phyloP scores from a whole-genome alignment of 1,140 invertebrate species.

The Drusus annulatus region DNA sequence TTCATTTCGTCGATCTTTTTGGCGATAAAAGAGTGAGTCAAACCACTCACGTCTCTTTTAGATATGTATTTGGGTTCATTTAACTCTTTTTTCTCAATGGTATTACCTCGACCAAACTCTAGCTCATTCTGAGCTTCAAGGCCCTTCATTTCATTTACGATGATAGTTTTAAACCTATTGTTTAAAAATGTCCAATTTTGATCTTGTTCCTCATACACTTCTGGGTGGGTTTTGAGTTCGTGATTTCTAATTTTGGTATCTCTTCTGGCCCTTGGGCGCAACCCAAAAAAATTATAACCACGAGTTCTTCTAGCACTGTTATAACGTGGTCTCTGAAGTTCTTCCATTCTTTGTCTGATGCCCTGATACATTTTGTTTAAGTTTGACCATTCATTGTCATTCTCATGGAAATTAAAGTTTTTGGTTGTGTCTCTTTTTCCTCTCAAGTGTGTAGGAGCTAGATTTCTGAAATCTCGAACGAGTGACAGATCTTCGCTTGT shows the following conservation, averaged over 20 bases:
- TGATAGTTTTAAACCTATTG: background rate
- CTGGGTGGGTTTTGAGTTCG: background rate
- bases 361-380: slow-evolving; percentile 9
- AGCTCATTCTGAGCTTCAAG: background rate
- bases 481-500: slow-evolving; percentile 2
- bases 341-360: slow-evolving; percentile 23
- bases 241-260: slow-evolving; percentile 42
- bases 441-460: background rate
- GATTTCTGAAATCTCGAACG: background rate
- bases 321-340: slow-evolving; percentile 8
- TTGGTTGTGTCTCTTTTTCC: slow-evolving; percentile 6
- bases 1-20: slow-evolving; percentile 43
- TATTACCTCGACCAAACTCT: too few relatives aligned
- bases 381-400: background rate
- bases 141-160: background rate
- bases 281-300: slow-evolving; percentile 49
- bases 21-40: slow-evolving; percentile 32
- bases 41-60: slow-evolving; percentile 25
- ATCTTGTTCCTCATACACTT: background rate
- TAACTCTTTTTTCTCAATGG: background rate
- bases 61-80: background rate
- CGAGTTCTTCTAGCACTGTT: slow-evolving; percentile 26
- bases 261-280: slow-evolving; percentile 44
- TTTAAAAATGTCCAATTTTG: slow-evolving; percentile 5
- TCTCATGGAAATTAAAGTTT: background rate